phyloP scores from a whole-genome alignment of 2,888 invertebrate species.

The Girardia tigrina region DNA sequence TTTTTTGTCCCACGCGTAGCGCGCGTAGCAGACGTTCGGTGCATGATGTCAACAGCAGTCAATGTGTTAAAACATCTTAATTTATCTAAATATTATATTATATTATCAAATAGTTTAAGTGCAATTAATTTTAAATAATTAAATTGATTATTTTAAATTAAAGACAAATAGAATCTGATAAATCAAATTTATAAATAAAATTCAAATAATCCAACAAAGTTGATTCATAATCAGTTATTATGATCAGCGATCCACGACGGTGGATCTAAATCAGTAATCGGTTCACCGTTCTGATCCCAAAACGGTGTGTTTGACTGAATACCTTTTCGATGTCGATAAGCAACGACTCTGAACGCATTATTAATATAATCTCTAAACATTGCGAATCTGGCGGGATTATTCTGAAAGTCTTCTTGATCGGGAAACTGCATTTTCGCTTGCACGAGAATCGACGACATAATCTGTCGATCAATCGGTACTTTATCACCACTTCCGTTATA shows the following conservation, averaged over 20 bases:
- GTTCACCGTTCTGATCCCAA: constrained; percentile 34
- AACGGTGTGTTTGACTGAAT: constrained; percentile 15
- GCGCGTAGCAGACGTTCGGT: too few relatives aligned
- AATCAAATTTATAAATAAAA: too few relatives aligned
- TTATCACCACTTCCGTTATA: constrained; percentile 34
- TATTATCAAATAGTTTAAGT: too few relatives aligned
- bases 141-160: too few relatives aligned
- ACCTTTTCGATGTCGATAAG: constrained; percentile 31
- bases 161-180: too few relatives aligned
- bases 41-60: too few relatives aligned
- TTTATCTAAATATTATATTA: too few relatives aligned
- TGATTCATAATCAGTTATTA: neutral
- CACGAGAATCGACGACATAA: constrained; percentile 28
- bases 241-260: constrained; percentile 26
- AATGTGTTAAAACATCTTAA: too few relatives aligned
- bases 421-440: constrained; percentile 33
- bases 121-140: too few relatives aligned
- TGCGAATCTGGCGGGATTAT: constrained; percentile 16
- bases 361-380: constrained; percentile 35
- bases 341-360: constrained; percentile 34
- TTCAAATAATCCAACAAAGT: too few relatives aligned
- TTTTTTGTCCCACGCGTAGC: too few relatives aligned
- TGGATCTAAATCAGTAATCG: constrained; percentile 23
- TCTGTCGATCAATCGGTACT: constrained; percentile 32
- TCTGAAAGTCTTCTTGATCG: constrained; percentile 29